These are phyloP conservation scores for Poeciliopsis prolifica DNA, from an alignment of 2,113 vertebrate species.

Conservation along the genomic window DNA sequence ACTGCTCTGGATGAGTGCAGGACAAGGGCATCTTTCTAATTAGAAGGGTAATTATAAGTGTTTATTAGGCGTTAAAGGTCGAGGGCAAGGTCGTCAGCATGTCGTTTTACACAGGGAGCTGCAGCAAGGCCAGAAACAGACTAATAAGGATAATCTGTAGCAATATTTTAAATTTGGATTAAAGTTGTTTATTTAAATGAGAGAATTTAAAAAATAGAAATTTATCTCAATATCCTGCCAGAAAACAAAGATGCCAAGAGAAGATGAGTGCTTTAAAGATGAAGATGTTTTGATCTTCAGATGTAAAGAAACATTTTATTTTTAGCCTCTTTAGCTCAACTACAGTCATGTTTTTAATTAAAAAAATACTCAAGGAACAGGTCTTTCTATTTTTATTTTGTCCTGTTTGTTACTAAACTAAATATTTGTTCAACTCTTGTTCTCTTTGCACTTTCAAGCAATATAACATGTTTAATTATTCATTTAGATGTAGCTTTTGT, in stretches of 20 bases:
- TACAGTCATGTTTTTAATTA: not conserved
- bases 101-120: not conserved
- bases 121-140: not conserved
- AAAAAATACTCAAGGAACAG: not conserved
- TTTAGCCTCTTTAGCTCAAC: not conserved
- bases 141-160: not conserved
- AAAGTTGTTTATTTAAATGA: not conserved
- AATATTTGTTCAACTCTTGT: not conserved
- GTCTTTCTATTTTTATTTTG: not conserved
- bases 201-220: not conserved
- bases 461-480: not conserved
- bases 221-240: not conserved
- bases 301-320: not conserved
- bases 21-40: slow-evolving; percentile 3
- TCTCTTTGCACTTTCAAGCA: not conserved
- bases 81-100: slow-evolving; percentile 42
- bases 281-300: not conserved
- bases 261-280: not conserved
- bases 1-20: not conserved
- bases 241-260: not conserved
- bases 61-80: slow-evolving; percentile 44
- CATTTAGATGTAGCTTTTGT: not conserved
- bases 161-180: not conserved
- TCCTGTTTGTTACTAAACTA: not conserved
- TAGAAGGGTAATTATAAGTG: slow-evolving; percentile 9